phyloP scores from a whole-genome alignment of 2,797 vertebrate genomes.

The Ptychadena robeensis region DNA sequence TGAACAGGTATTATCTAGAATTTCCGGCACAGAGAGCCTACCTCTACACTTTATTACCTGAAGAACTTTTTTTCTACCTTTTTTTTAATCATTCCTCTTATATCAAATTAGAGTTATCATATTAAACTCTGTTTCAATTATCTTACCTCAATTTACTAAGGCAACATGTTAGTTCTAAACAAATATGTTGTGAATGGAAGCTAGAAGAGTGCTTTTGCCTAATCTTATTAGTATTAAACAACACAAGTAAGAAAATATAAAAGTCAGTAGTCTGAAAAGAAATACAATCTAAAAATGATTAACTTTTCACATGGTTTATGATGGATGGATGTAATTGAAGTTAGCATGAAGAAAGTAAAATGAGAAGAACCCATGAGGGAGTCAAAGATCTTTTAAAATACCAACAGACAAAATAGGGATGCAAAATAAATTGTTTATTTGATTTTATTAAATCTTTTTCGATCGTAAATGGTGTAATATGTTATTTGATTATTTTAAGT shows the following conservation, averaged over 20 bases:
- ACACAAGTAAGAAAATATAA: constrained; percentile 7
- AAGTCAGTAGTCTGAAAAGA: neutral
- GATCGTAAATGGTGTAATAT: too few relatives aligned
- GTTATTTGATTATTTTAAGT: too few relatives aligned
- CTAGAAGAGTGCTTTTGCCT: constrained; percentile 2
- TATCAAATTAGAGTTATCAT: constrained; percentile 30
- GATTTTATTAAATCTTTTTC: too few relatives aligned
- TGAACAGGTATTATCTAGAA: constrained; percentile 39
- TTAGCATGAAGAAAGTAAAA: neutral
- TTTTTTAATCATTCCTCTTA: neutral
- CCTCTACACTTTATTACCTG: constrained; percentile 28
- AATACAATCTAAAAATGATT: constrained; percentile 29
- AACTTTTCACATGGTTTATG: neutral
- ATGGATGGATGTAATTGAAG: neutral
- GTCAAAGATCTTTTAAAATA: neutral
- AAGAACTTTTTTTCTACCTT: constrained; percentile 20
- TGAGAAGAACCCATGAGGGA: neutral
- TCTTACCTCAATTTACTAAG: neutral
- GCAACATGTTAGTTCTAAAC: neutral
- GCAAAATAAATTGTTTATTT: too few relatives aligned
- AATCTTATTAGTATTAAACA: constrained; percentile 19
- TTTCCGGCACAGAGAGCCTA: constrained; percentile 48
- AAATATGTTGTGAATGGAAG: neutral
- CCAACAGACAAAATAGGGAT: too few relatives aligned
- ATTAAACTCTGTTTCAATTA: constrained; percentile 17